A percentile compares a stretch with the other conserved stretches of the same genome.
Conservation (phyloP, 2,888 invertebrate genomes). For the Poecilobothrus nobilitatus region DNA sequence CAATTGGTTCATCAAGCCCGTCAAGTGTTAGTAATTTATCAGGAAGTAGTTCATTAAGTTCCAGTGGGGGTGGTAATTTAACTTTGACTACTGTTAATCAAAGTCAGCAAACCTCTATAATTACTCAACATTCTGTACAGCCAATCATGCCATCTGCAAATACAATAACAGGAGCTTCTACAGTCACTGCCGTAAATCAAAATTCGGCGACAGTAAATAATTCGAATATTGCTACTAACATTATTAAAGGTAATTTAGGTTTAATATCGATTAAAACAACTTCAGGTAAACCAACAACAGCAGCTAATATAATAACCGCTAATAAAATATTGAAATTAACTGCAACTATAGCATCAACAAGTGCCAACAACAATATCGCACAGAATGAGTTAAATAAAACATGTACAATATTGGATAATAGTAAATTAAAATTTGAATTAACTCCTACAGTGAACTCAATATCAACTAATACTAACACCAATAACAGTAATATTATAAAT, state of each 20-base stretch:
- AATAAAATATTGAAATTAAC: constrained; percentile 42
- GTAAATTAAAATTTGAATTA: constrained; percentile 27
- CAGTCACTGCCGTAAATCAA: background rate
- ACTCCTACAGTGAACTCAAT: constrained; percentile 20
- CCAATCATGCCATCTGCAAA: constrained; percentile 21
- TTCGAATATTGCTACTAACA: constrained; percentile 33
- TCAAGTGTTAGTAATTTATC: constrained; percentile 44
- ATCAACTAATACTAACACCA: constrained; percentile 18
- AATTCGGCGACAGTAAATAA: constrained; percentile 23
- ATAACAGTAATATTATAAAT: no score
- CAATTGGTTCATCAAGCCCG: constrained; percentile 41
- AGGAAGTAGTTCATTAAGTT: constrained; percentile 30
- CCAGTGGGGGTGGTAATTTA: constrained; percentile 33
- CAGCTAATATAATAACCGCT: constrained; percentile 40
- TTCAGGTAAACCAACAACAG: constrained; percentile 2
- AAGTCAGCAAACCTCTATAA: constrained; percentile 13
- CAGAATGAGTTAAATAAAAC: constrained; percentile 19
- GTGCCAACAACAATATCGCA: constrained; percentile 25
- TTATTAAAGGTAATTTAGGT: constrained; percentile 43
- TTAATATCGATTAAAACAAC: constrained; percentile 40
- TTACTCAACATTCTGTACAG: background rate
- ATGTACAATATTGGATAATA: constrained; percentile 17
- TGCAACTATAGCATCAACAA: constrained; percentile 36
- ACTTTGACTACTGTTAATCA: constrained; percentile 24
- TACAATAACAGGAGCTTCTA: background rate